Conservation (phyloP, 2,797 vertebrate genomes). For the Galaxias olidus region DNA sequence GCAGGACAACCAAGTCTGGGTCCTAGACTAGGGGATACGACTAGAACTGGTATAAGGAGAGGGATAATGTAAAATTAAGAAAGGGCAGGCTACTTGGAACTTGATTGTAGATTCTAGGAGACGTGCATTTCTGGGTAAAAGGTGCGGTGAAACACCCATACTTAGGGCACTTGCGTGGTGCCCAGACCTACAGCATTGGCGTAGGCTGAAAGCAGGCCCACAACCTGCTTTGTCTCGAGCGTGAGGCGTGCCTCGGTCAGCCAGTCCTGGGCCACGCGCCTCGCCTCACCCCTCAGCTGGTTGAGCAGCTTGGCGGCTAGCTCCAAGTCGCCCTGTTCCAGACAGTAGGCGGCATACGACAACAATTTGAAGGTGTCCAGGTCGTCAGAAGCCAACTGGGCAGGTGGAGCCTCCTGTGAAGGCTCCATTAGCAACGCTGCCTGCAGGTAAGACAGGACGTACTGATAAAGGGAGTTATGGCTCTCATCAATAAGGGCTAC, state of each 20-base stretch:
- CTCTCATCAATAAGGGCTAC: conserved; percentile 94
- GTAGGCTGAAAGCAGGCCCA: conserved; percentile 88
- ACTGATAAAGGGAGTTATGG: conserved; percentile 93
- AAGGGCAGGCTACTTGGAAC: too few relatives aligned
- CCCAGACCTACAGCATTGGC: conserved; percentile 93
- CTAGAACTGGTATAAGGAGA: too few relatives aligned
- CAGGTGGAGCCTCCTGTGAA: conserved; percentile 81
- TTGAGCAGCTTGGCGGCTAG: conserved; percentile 94
- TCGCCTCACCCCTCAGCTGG: conserved; percentile 89
- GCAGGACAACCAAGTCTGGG: too few relatives aligned
- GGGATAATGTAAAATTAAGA: too few relatives aligned
- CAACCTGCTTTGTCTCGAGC: conserved; percentile 90
- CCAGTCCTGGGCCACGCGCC: conserved; percentile 93
- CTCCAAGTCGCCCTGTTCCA: conserved; percentile 95
- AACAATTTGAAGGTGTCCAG: conserved; percentile 90
- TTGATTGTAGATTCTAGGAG: too few relatives aligned
- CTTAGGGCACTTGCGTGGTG: conserved; percentile 85
- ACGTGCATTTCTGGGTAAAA: too few relatives aligned
- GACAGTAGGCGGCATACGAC: conserved; percentile 89
- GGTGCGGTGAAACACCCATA: too few relatives aligned
- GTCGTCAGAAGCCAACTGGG: conserved; percentile 80
- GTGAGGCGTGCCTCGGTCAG: conserved; percentile 89
- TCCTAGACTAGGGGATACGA: too few relatives aligned
- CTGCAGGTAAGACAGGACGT: conserved; percentile 94
- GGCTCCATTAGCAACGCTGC: conserved; percentile 86